Conservation (phyloP, 2,113 vertebrate species). For the Sapajus apella region DNA sequence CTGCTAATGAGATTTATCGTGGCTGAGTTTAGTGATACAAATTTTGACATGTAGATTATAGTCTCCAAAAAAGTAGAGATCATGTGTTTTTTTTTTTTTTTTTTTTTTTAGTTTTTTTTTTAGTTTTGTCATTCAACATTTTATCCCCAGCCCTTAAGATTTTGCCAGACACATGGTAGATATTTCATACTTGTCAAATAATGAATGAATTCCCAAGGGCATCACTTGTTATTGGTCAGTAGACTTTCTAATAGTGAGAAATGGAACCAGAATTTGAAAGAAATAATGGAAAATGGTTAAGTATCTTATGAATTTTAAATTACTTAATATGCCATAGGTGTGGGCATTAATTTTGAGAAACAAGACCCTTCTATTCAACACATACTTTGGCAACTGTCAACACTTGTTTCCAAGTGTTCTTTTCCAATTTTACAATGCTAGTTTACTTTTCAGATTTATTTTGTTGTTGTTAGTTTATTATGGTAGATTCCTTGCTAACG, state of each 20-base stretch:
- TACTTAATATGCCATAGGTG: background rate
- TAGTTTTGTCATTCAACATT: background rate
- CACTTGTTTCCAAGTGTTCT: background rate
- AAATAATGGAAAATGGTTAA: conserved; percentile 37
- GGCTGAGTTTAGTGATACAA: background rate
- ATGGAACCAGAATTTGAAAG: conserved; percentile 13
- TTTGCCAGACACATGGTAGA: background rate
- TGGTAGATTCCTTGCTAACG: background rate
- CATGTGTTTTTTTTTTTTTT: background rate
- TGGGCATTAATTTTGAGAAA: conserved; percentile 29
- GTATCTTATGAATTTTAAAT: conserved; percentile 22
- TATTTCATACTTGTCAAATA: background rate
- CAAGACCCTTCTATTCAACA: background rate
- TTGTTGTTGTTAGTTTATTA: background rate
- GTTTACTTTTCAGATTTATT: background rate
- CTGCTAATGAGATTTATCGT: background rate
- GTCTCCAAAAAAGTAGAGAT: background rate
- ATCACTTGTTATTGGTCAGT: conserved; percentile 3
- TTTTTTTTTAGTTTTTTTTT: background rate
- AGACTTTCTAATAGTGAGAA: conserved; percentile 23
- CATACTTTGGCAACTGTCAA: background rate
- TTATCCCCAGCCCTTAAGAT: background rate
- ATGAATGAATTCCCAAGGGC: background rate
- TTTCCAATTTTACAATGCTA: background rate
- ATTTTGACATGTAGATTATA: conserved; percentile 9